Conservation (phyloP, 2,797 vertebrate species). For the Eospalax fontanierii region DNA sequence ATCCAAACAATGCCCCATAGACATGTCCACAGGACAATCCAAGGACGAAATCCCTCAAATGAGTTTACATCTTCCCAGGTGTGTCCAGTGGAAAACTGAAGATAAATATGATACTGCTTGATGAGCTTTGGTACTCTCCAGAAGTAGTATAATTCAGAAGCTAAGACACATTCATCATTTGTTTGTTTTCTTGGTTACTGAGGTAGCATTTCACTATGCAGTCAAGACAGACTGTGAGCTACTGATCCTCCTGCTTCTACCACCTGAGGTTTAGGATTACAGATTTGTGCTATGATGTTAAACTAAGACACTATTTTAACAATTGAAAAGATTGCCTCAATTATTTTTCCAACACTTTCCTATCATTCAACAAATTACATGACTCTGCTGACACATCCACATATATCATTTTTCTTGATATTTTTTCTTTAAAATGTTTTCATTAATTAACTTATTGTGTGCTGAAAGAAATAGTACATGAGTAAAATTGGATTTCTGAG, state of each 20-base stretch:
- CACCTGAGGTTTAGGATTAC: neutral
- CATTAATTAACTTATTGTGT: neutral
- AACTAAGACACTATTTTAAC: neutral
- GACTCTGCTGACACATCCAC: neutral
- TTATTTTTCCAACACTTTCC: conserved; percentile 45
- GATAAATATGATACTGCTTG: neutral
- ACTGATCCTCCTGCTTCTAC: neutral
- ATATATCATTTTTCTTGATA: neutral
- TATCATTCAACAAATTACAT: conserved; percentile 60
- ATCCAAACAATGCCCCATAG: no score
- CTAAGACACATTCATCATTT: neutral
- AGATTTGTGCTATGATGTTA: neutral
- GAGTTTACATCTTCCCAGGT: no score
- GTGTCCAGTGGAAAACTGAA: no score
- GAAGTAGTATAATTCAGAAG: neutral
- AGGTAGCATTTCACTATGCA: neutral
- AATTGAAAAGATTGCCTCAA: neutral
- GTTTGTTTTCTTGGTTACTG: neutral
- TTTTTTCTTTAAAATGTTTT: neutral
- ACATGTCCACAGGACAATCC: no score
- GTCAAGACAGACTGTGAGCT: neutral
- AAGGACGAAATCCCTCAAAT: no score
- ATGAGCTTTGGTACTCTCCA: conserved; percentile 21
- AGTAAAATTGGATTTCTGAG: neutral
- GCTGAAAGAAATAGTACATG: neutral